Percentiles rank a stretch among this genome's conserved stretches.
Evolutionary conservation across 2,113 vertebrate species (phyloP).

Genomic region (Corythaixoides concolor): DNA sequence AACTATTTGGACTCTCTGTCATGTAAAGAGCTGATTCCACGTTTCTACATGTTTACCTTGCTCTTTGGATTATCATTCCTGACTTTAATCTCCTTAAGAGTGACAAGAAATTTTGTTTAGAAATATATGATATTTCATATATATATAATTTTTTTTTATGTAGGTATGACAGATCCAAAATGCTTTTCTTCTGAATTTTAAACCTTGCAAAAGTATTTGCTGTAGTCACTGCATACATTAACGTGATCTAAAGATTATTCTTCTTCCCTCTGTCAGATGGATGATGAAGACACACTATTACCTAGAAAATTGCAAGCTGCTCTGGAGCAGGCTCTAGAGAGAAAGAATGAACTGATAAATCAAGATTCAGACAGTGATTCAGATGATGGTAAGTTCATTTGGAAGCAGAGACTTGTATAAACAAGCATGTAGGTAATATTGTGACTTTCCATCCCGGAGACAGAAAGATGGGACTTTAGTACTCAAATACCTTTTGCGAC

Average conservation of each 20-base stretch:
- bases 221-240: background rate
- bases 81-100: background rate
- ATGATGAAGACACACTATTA: constrained; percentile 94
- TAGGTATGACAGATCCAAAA: background rate
- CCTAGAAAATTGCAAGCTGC: constrained; percentile 97
- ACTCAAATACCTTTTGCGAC: background rate
- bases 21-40: background rate
- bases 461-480: background rate
- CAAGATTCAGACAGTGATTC: constrained; percentile 99
- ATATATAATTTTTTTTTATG: no score
- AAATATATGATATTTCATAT: background rate
- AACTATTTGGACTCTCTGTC: background rate
- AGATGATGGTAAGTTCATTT: constrained; percentile 87
- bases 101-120: background rate
- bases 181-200: background rate
- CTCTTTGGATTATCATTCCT: background rate
- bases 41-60: background rate
- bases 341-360: constrained; percentile 93
- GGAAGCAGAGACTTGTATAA: background rate
- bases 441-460: background rate
- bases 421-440: background rate
- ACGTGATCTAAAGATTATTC: background rate
- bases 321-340: constrained; percentile 95
- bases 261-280: constrained; percentile 82
- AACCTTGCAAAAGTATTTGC: background rate